Evolutionary conservation across 2,888 invertebrate species (phyloP).

Genomic region (Eumacrocentrus americanus): DNA sequence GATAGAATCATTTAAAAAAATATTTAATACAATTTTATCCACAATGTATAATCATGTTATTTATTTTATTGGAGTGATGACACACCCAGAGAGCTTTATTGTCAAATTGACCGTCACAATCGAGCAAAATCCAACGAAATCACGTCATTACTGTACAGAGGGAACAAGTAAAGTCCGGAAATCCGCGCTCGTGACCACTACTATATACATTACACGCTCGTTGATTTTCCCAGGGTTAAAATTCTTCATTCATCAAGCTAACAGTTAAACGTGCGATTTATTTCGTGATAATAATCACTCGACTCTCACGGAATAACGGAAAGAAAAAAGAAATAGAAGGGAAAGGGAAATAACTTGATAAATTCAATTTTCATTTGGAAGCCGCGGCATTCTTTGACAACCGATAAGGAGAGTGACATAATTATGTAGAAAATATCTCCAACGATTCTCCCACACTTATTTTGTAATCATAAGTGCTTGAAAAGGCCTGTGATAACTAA

Average conservation of each 20-base stretch:
- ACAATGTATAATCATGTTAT: not conserved
- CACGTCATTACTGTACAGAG: slow-evolving; percentile 33
- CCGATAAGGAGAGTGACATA: not conserved
- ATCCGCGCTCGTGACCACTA: slow-evolving; percentile 32
- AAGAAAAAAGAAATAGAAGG: not conserved
- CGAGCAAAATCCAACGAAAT: slow-evolving; percentile 15
- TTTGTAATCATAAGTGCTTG: not conserved
- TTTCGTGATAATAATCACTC: no score
- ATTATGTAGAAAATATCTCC: no score
- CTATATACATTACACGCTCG: slow-evolving; percentile 27
- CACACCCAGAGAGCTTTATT: slow-evolving; percentile 21
- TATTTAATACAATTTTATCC: not conserved
- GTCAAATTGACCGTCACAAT: slow-evolving; percentile 8
- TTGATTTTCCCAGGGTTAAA: slow-evolving; percentile 16
- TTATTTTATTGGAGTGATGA: no score
- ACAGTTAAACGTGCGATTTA: no score
- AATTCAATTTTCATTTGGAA: no score
- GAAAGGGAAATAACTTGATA: no score
- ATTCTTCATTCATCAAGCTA: no score
- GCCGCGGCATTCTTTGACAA: not conserved
- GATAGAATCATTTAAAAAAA: slow-evolving; percentile 15
- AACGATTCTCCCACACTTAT: no score
- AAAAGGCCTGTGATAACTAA: not conserved
- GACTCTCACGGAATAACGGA: no score
- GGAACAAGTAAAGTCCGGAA: slow-evolving; percentile 35